Conservation (phyloP, 2,797 vertebrate species). For the Momotus momota region DNA sequence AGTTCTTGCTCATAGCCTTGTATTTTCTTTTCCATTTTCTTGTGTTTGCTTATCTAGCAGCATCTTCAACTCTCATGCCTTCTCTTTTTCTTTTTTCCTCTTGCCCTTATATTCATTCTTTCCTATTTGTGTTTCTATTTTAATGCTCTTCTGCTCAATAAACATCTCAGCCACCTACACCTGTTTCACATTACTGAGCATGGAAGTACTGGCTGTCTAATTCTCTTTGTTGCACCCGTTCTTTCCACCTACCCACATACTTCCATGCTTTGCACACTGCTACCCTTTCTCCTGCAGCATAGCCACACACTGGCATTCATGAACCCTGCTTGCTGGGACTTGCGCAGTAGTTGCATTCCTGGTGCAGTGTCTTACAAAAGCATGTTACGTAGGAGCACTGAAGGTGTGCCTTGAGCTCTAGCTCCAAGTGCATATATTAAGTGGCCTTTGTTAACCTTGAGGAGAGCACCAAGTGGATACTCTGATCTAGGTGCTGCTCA, state of each 20-base stretch:
- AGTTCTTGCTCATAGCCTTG: not conserved
- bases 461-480: not conserved
- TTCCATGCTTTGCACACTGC: not conserved
- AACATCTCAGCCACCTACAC: not conserved
- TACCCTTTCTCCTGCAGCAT: not conserved
- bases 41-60: not conserved
- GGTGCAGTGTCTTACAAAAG: not conserved
- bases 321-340: not conserved
- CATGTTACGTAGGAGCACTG: not conserved
- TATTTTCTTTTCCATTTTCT: not conserved
- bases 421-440: not conserved
- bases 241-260: not conserved
- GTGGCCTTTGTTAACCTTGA: not conserved
- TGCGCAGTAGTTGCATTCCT: not conserved
- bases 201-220: not conserved
- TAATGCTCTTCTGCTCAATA: not conserved
- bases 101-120: not conserved
- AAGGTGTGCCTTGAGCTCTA: not conserved
- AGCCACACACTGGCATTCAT: not conserved
- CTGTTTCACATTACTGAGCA: not conserved
- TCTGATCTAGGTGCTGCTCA: not conserved
- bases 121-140: not conserved
- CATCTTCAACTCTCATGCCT: not conserved
- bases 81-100: not conserved
- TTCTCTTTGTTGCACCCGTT: not conserved